Evolutionary conservation across 2,113 vertebrate genomes (phyloP), one percentile per base, ranked within the genome.

Genomic region (Meleagris gallopavo): DNA sequence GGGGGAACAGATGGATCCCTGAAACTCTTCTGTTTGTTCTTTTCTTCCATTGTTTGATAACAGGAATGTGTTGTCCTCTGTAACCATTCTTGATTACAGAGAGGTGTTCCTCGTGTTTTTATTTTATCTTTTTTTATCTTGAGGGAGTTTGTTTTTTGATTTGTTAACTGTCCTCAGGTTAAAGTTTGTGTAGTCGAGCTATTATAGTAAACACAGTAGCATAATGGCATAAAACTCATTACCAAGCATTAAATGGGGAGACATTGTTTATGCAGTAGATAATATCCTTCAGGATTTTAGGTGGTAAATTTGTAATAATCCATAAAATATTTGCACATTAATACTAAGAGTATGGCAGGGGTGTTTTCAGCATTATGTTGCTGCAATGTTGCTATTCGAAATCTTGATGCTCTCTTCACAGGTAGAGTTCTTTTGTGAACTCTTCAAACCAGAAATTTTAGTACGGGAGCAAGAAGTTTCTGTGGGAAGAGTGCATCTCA

Each of bases 351-450:
- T 3, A 13, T 25, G 12, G 12, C 0, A 0, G 21, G 12, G 11
- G 2, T 70, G 8, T 83, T 76, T 16, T 76, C 58, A 32, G 13
- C 61, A 19, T 71, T 36, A 13, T 17, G 30, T 32, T 62, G 15
- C 32, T 46, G 8, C 25, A 67, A 5, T 8, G 8, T 27, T 45
- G 24, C 3, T n/a, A 29, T 34, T 93, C 72, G 64, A 50, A 74
- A 40, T 52, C 29, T 36, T 66, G 50, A 17, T 93, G n/a, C 36
- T 83, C 70, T 75, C 34, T 75, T 84, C 62, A 29, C 93, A 99
- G 99, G 98, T 97, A 1, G 98, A 98, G 86, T 98, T 98, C 93
- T 99, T 98, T 92, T 99, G 99, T 97, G 98, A 98, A 25, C 98
- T 99, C 96, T 99, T 99, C 89, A 99, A 99, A 97, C 99, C 99